A percentile compares a stretch with the other conserved stretches of the same genome.
These are phyloP conservation scores for Melanotaenia parkinsoni DNA, from an alignment of 2,797 vertebrate species.

Conservation along the genomic window DNA sequence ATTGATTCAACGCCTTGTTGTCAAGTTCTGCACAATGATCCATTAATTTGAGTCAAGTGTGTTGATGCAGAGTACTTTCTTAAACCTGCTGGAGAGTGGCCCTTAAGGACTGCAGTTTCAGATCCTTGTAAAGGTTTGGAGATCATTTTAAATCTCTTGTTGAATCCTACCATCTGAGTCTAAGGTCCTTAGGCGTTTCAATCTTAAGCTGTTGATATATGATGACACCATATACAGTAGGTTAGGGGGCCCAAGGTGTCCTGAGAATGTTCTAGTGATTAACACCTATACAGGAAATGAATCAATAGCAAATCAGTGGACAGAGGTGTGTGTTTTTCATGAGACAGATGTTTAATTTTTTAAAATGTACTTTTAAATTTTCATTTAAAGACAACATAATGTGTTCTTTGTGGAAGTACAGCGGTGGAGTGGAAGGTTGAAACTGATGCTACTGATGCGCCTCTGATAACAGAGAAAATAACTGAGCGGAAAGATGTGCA, in stretches of 20 bases:
- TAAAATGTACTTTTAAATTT: not conserved
- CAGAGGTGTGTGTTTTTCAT: not conserved
- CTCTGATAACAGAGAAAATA: not conserved
- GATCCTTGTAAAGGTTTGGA: no score
- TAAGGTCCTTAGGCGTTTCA: not conserved
- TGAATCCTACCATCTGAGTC: not conserved
- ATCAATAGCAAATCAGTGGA: not conserved
- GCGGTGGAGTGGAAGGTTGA: not conserved
- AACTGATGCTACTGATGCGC: not conserved
- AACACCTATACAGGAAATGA: not conserved
- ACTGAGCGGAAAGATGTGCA: not conserved
- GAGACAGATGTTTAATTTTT: not conserved
- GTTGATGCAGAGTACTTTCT: no score
- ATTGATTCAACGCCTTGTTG: no score
- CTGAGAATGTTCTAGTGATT: not conserved
- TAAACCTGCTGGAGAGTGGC: no score
- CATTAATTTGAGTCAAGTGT: no score
- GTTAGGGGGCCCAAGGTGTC: not conserved
- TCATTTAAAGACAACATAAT: no score
- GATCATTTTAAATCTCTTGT: not conserved
- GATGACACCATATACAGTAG: not conserved
- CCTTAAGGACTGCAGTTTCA: no score
- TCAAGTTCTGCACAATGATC: no score
- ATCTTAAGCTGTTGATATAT: not conserved
- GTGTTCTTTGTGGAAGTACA: not conserved